Conservation (phyloP, 2,888 invertebrate species). For the Torymus auratus region DNA sequence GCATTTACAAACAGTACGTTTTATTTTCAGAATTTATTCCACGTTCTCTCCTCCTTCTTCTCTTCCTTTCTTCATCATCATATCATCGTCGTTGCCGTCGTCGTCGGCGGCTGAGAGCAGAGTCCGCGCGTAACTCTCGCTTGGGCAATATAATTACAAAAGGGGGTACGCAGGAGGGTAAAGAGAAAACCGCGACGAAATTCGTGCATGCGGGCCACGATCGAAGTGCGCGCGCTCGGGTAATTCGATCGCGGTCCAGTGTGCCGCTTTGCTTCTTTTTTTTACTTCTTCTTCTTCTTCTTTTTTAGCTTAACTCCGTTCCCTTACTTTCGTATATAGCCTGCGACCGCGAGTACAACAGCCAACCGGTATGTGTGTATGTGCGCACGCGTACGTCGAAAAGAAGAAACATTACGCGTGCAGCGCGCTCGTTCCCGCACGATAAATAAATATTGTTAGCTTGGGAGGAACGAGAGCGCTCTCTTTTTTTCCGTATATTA, state of each 20-base stretch:
- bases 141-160: constrained; percentile 70
- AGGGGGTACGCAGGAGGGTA: constrained; percentile 58
- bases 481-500: no score
- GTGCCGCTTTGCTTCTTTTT: constrained; percentile 5
- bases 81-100: constrained; percentile 50
- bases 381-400: no score
- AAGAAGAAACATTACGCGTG: no score
- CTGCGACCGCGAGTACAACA: no score
- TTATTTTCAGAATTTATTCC: constrained; percentile 63
- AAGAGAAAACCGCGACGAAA: constrained; percentile 2
- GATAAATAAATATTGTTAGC: no score
- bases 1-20: constrained; percentile 67
- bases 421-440: no score
- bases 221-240: constrained; percentile 66
- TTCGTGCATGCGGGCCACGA: constrained; percentile 64
- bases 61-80: constrained; percentile 61
- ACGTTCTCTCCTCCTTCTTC: constrained; percentile 57
- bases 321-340: background rate
- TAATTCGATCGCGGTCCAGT: constrained; percentile 69
- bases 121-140: constrained; percentile 63
- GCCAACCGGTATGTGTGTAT: no score
- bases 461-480: no score
- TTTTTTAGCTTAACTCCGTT: background rate
- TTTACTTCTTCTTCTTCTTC: background rate
- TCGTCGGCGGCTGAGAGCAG: constrained; percentile 69